A percentile compares a stretch with the other conserved stretches of the same genome.
Evolutionary conservation across 2,797 vertebrate species (phyloP).

Genomic region (Anas capensis): DNA sequence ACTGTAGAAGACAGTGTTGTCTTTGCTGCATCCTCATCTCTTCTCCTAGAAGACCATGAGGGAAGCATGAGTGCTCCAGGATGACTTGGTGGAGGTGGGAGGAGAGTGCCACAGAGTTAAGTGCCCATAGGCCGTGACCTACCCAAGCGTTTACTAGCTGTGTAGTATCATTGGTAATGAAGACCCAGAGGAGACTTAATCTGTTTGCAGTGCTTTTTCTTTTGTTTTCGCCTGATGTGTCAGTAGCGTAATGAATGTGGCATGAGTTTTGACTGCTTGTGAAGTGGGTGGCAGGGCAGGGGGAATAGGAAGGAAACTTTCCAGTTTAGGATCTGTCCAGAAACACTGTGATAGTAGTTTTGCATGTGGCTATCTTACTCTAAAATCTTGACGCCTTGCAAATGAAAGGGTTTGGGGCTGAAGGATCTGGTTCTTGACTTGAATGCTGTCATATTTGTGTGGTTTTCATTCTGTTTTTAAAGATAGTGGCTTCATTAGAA

Average conservation of each 20-base stretch:
- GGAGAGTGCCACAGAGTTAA: background rate
- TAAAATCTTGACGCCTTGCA: constrained; percentile 35
- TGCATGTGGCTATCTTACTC: background rate
- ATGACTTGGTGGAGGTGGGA: background rate
- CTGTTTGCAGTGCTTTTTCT: background rate
- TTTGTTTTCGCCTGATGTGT: background rate
- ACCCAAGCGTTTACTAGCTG: background rate
- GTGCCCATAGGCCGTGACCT: background rate
- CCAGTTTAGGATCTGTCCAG: background rate
- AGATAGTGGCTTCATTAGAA: background rate
- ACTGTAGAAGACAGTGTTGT: background rate
- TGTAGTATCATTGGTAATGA: background rate
- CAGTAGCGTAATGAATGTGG: background rate
- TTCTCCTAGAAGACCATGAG: background rate
- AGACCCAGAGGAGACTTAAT: background rate
- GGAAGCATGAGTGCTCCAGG: background rate
- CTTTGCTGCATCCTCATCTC: background rate
- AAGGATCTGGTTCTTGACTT: background rate
- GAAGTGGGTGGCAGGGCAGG: background rate
- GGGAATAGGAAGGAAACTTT: background rate
- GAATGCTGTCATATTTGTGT: background rate
- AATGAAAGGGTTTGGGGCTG: background rate
- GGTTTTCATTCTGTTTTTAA: constrained; percentile 1
- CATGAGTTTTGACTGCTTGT: background rate
- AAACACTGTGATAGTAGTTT: background rate